Base-by-base conservation (phyloP, 2,113 vertebrate genomes). In the Pitta sordida region DNA sequence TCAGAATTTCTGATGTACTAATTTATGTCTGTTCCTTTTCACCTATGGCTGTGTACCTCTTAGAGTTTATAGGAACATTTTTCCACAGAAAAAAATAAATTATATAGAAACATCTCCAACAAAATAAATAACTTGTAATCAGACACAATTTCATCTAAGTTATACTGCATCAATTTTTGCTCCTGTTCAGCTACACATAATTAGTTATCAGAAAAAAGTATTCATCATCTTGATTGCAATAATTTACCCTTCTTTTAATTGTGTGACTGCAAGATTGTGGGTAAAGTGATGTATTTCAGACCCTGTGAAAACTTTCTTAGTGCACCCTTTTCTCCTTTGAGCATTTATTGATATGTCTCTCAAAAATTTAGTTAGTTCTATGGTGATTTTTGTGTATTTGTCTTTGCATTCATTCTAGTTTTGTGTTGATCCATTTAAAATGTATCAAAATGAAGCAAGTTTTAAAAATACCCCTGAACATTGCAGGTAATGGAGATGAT, bases 201-300 rank as follows among this genome's bases (percentile, higher is more conserved):
- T 86, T 87, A 89, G 18, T 55, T 26, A 94, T 70, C 46, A 78
- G 55, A 69, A 93, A 96, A 94, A 92, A 77, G 36, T 20, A 86
- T 56, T 89, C 74, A 90, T 94, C 74, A 71, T 55, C 82, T 82
- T 94, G 78, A 95, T 94, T 93, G 79, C 70, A 71, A 67, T 63
- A 87, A 90, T 87, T 82, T 82, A 43, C 30, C 62, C 55, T 74
- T 69, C 37, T 62, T 91, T 81, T 62, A 94, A 91, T 87, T 84
- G 82, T 16, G 10, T 51, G 44, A 51, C 82, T 79, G 56, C 7
- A 78, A 89, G 91, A 82, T 51, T 76, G 15, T 55, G 21, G 13
- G 82, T 91, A 70, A 92, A 75, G 5, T 68, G 7, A 63, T 93
- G 60, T 82, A n/a, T 75, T 84, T 85, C 27, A 53, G 78, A 87